These are phyloP conservation scores for Selenia dentaria DNA, from an alignment of 2,888 invertebrate genomes.

Conservation along the genomic window DNA sequence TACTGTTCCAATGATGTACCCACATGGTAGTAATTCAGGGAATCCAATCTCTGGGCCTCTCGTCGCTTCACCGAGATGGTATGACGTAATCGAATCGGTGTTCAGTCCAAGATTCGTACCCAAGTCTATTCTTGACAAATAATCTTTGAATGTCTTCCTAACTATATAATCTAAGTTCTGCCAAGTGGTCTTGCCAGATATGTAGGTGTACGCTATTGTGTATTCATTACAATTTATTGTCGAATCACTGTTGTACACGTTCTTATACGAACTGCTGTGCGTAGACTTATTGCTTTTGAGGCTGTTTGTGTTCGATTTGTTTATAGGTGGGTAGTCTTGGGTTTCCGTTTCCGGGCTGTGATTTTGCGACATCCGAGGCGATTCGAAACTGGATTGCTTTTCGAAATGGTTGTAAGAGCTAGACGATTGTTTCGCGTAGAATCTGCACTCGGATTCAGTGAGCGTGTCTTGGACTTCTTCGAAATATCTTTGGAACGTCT, in stretches of 20 bases:
- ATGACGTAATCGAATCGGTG: conserved; percentile 95
- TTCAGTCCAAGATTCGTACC: conserved; percentile 93
- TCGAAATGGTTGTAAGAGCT: conserved; percentile 77
- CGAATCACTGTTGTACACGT: conserved; percentile 78
- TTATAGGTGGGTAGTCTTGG: conserved; percentile 73
- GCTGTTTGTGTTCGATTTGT: conserved; percentile 81
- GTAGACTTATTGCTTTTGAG: conserved; percentile 83
- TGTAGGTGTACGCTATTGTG: conserved; percentile 94
- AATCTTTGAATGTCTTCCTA: conserved; percentile 96
- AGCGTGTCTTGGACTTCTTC: conserved; percentile 88
- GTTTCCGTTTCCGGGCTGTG: conserved; percentile 76
- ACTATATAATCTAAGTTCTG: conserved; percentile 96
- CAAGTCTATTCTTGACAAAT: conserved; percentile 96
- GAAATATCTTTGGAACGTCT: conserved; percentile 89
- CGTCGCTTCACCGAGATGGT: conserved; percentile 96
- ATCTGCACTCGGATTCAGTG: conserved; percentile 85
- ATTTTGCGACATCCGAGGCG: conserved; percentile 72
- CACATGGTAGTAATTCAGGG: conserved; percentile 96
- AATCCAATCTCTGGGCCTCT: conserved; percentile 91
- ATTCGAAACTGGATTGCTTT: conserved; percentile 77
- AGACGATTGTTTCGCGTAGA: conserved; percentile 80
- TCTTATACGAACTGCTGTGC: conserved; percentile 79
- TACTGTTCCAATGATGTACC: conserved; percentile 95
- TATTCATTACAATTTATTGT: conserved; percentile 88
- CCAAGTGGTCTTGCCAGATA: conserved; percentile 97